Evolutionary conservation across 2,113 vertebrate species (phyloP), one percentile per base, ranked within the genome.

Genomic region (Perca fluviatilis): DNA sequence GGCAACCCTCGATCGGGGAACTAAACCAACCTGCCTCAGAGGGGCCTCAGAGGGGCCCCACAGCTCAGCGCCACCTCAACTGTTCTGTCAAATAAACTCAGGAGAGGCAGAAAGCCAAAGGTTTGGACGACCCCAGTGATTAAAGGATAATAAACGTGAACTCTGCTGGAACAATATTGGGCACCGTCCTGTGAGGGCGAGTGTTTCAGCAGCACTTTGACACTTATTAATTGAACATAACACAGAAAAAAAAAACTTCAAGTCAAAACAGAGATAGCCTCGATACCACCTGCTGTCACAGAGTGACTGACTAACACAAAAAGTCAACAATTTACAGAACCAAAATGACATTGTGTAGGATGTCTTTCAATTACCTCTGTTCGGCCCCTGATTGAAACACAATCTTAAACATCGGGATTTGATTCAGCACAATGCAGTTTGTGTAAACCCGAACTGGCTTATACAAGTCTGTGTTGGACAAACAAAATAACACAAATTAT

Each of bases 141-240:
- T 88, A 80, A 87, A 88, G 78, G 82, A 91, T 83, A 92, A 92
- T 79, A 91, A 92, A 90, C 79, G 4, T 83, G 51, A 83, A 89
- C 86, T 68, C 64, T 64, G 56, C 61, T 72, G 64, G 30, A 80
- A 86, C 83, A 84, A 80, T 78, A 66, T 40, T 8, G 50, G 84
- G 72, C 62, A 47, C 18, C 27, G 11, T 65, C 72, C 80, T 66
- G 77, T 5, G 77, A 71, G 40, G 75, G 84, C 13, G 23, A 30
- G 25, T 10, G 43, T 47, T 76, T 67, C 80, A 51, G 66, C 74
- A 70, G 58, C 77, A 74, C 80, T 85, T 80, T 78, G 70, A 69
- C 87, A 68, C 69, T 61, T 85, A 83, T 56, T 64, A 81, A 72
- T 4, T 68, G 40, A 75, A 46, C 27, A 30, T 30, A 88, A 78